Evolutionary conservation across 2,888 invertebrate species (phyloP).

Genomic region (Scaptomyza polygonia): DNA sequence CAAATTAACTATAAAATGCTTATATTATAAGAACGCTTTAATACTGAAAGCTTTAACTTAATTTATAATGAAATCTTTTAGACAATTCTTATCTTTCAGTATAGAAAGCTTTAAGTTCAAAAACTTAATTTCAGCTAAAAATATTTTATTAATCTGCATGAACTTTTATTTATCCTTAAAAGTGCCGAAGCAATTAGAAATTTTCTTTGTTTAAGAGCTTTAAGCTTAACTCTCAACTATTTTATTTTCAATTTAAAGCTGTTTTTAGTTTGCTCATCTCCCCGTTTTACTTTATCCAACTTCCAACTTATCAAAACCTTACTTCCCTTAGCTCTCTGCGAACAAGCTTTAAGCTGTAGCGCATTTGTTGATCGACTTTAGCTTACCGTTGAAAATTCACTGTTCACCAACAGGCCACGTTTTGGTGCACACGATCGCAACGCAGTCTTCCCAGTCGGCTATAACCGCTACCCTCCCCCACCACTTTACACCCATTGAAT

Average conservation of each 20-base stretch:
- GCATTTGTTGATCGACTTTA: slow-evolving; percentile 55
- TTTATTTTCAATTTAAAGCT: neutral
- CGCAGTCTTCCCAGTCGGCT: slow-evolving; percentile 25
- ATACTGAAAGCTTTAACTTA: neutral
- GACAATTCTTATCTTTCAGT: too few species aligned
- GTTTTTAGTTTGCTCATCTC: neutral
- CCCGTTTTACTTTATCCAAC: neutral
- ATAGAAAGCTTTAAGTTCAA: too few species aligned
- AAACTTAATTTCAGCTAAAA: too few species aligned
- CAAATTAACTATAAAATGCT: too few species aligned
- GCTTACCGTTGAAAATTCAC: slow-evolving; percentile 23
- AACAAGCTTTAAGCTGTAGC: slow-evolving; percentile 34
- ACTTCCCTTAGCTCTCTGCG: too few species aligned
- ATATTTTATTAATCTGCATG: too few species aligned
- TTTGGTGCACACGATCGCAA: slow-evolving; percentile 58
- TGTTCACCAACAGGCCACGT: slow-evolving; percentile 54
- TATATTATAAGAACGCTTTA: neutral
- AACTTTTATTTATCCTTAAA: too few species aligned
- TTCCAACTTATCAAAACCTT: neutral
- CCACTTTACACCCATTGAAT: slow-evolving; percentile 2
- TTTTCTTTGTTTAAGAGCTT: neutral
- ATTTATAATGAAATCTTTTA: neutral
- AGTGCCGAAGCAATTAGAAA: too few species aligned
- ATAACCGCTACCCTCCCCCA: neutral
- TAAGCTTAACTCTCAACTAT: neutral